Base-by-base conservation (phyloP, 2,797 vertebrate genomes). In the Microchirus variegatus region DNA sequence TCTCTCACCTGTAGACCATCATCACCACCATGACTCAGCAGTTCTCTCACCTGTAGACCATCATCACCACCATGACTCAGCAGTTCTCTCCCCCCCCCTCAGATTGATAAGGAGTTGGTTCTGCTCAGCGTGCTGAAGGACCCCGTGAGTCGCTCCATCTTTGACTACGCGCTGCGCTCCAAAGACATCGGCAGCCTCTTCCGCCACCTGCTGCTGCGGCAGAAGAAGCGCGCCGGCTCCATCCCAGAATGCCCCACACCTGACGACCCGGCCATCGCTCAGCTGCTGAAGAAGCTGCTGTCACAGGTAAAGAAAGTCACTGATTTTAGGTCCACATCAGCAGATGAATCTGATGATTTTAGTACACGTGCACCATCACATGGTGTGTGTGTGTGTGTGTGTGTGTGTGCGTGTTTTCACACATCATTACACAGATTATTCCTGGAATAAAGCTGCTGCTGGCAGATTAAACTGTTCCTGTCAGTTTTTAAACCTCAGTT, bases 71-170 rank as follows among this genome's bases (percentile, higher is more conserved):
- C 59, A 3, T 26, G 26, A 26, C 26, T 26, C 26, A 26, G 26
- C 26, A 26, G 26, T 26, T 26, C 5, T 31, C 0, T 0, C n/a
- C 1, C 8, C 5, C 12, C 6, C 54, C 84, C 80, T 57, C 87
- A 99, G 97, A 97, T 99, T 48, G 96, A 99, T 79, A 97, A 96
- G 83, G 96, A 99, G 91, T 95, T 98, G 69, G 97, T 99, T 11
- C 92, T 99, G 13, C 90, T 99, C 53, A 98, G 97, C 58, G 97
- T 99, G 37, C 94, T 99, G 61, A 98, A 96, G 86, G 95, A 97
- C 60, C 97, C 97, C 1, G 95, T 99, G 53, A 97, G 94, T 57
- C 97, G 96, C 52, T 97, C 97, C 78, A 99, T 99, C 89, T 98
- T 99, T 66, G 97, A 98, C 90, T 99, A 99, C 74, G 95, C 96